Base-by-base conservation (phyloP, 2,888 invertebrate species). In the Callinectes sapidus region DNA sequence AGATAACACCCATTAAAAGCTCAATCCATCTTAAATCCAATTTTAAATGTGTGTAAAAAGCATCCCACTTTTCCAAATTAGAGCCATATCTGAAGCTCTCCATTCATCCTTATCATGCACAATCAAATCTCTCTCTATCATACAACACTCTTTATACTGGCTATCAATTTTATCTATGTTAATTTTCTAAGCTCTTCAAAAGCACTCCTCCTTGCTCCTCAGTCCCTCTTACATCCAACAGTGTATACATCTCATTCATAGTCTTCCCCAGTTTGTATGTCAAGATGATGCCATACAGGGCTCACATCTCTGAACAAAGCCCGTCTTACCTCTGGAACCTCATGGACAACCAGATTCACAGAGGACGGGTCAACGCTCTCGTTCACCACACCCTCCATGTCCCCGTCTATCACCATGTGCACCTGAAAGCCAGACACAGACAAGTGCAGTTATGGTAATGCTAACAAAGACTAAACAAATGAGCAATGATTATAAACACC, bases 341-440 rank as follows among this genome's bases (percentile, higher is more conserved):
- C 92, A 77, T 92, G 92, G 3, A 92, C 92, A 10, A 92, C 92
- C 55, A 92, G 87, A 32, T 90, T 92, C 16, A 90, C 88, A n/a
- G 92, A 87, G 28, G 92, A 77, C 14, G 92, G 92, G 81, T 92
- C 92, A 14, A 92, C 90, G 23, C 77, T 32, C 10, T 92, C 92
- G 39, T 54, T 88, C n/a, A 90, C 90, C 66, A 92, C 92, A n/a
- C 81, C 92, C 66, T 92, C 92, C 92, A 92, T 92, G 55, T 92
- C 90, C 16, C 92, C 92, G 81, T 90, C 90, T 48, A 92, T 92
- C 42, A 92, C 90, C 92, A 92, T 92, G 77, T 92, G 92, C 16
- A 92, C 92, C 54, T 92, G 90, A 48, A 32, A 23, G 61, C 32
- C 1, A 42, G 5, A 39, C n/a, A 71, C 13, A 61, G 61, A 0